Percentiles rank a stretch among this genome's conserved stretches.
Conservation (phyloP, 2,797 vertebrate species). For the Mustela erminea region DNA sequence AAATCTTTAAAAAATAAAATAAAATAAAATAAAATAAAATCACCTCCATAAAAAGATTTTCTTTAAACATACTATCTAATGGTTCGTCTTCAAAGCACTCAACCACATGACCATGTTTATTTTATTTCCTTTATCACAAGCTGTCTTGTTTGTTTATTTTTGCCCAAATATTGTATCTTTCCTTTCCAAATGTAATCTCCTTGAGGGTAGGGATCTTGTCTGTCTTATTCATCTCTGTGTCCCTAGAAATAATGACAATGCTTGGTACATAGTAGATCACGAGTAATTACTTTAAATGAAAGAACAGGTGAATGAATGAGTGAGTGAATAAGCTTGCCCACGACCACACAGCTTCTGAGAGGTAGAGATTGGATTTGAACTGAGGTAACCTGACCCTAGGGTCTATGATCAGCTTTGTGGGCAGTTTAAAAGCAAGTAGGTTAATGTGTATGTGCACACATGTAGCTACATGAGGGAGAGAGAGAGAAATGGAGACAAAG, state of each 20-base stretch:
- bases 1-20: not conserved
- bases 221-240: not conserved
- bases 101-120: not conserved
- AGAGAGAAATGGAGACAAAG: not conserved
- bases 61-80: not conserved
- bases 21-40: not conserved
- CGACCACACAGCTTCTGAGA: not conserved
- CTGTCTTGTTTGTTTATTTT: slow-evolving; percentile 26
- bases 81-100: not conserved
- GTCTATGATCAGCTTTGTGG: not conserved
- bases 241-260: not conserved
- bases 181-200: not conserved
- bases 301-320: not conserved
- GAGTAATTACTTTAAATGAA: not conserved
- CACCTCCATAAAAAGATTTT: not conserved
- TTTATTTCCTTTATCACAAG: slow-evolving; percentile 28
- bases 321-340: not conserved
- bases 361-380: not conserved
- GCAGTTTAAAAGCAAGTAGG: not conserved
- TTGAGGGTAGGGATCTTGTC: not conserved
- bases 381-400: not conserved
- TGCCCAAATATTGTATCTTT: not conserved
- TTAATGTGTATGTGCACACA: not conserved
- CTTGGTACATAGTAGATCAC: not conserved
- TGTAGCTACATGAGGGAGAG: not conserved